A percentile compares a stretch with the other conserved stretches of the same genome.
phyloP scores from a whole-genome alignment of 2,888 invertebrate genomes.

The Spilosoma lubricipeda region DNA sequence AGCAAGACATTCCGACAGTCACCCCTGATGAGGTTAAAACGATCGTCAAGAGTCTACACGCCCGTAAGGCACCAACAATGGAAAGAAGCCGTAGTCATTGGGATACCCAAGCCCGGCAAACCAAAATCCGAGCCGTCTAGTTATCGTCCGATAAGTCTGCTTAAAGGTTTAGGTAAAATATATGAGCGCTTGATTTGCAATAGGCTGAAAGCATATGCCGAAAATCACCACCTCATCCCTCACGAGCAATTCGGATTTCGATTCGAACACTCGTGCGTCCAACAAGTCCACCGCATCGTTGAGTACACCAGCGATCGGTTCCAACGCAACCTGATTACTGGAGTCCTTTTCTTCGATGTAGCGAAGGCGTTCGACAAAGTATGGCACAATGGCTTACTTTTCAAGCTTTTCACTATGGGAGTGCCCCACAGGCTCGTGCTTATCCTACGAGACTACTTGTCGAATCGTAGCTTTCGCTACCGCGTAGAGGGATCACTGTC shows the following conservation, averaged over 20 bases:
- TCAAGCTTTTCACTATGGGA: no score
- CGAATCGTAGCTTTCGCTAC: no score
- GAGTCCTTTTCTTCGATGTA: background rate
- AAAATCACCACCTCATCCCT: background rate
- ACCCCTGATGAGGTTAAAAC: no score
- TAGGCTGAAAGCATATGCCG: background rate
- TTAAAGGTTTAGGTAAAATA: background rate
- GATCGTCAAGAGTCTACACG: no score
- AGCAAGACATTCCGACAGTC: no score
- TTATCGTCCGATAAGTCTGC: background rate
- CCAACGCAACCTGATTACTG: background rate
- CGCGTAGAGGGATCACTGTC: background rate
- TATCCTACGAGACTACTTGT: no score
- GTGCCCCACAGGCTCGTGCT: no score
- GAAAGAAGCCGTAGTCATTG: no score
- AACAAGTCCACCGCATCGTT: background rate
- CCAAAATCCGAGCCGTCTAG: no score
- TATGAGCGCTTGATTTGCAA: background rate
- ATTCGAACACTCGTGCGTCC: background rate
- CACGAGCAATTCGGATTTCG: background rate
- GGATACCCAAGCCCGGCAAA: no score
- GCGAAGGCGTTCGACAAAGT: background rate
- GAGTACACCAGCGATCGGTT: background rate
- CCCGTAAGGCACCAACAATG: no score
- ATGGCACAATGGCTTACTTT: background rate